A percentile compares a stretch with the other conserved stretches of the same genome.
Evolutionary conservation across 2,888 invertebrate species (phyloP).

Genomic region (Aricia artaxerxes): DNA sequence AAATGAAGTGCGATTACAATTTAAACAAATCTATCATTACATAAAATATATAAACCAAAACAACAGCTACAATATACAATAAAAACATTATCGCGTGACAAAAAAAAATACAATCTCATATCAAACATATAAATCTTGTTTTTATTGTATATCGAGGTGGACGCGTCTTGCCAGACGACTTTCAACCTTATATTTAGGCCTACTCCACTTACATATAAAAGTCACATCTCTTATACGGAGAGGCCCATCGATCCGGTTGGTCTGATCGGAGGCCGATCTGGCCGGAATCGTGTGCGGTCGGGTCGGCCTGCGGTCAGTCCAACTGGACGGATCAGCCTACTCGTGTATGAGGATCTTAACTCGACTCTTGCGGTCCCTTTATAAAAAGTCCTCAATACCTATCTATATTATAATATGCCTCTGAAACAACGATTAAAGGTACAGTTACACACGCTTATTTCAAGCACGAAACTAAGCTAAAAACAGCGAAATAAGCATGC

Average conservation of each 20-base stretch:
- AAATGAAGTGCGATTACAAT: constrained; percentile 30
- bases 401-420: neutral
- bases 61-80: constrained; percentile 15
- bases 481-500: no score
- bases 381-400: constrained; percentile 7
- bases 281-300: no score
- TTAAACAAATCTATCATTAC: constrained; percentile 22
- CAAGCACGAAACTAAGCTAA: no score
- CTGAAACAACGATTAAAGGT: neutral
- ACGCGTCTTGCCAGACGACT: constrained; percentile 15
- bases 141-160: constrained; percentile 27
- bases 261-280: neutral
- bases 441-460: no score
- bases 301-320: no score
- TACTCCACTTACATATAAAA: constrained; percentile 13
- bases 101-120: constrained; percentile 21
- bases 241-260: neutral
- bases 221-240: neutral
- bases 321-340: neutral
- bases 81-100: constrained; percentile 14
- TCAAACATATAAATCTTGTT: constrained; percentile 17
- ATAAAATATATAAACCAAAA: constrained; percentile 28
- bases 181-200: constrained; percentile 27
- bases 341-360: neutral
- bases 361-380: constrained; percentile 3